phyloP scores from a whole-genome alignment of 2,888 invertebrate species.

The Drosophila setosimentum region DNA sequence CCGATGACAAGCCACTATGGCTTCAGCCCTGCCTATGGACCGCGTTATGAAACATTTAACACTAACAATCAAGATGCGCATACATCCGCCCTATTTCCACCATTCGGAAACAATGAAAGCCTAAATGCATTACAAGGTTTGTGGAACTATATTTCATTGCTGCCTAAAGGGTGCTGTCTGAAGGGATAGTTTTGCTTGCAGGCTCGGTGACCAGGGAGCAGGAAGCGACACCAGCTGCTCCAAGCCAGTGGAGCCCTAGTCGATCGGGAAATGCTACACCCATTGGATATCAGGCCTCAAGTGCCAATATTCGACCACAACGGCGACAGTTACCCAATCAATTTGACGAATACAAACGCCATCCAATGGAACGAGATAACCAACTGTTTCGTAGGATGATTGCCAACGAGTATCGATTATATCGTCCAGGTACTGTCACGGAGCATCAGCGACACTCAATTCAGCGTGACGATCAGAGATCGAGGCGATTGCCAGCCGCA shows the following conservation, averaged over 20 bases:
- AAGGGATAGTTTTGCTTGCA: background rate
- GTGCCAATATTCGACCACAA: constrained; percentile 15
- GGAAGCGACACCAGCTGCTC: background rate
- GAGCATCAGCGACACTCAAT: constrained; percentile 24
- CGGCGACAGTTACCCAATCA: background rate
- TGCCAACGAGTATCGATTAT: constrained; percentile 37
- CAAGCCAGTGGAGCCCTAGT: background rate
- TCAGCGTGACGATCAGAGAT: constrained; percentile 18
- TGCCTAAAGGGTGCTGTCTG: background rate
- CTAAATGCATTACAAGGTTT: constrained; percentile 14
- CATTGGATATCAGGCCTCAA: constrained; percentile 36
- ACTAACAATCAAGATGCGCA: constrained; percentile 23
- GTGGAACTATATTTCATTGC: background rate
- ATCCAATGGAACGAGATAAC: constrained; percentile 26
- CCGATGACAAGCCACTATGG: background rate
- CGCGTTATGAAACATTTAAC: constrained; percentile 17
- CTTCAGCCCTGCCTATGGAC: constrained; percentile 15
- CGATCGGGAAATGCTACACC: constrained; percentile 28
- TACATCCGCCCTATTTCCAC: constrained; percentile 51
- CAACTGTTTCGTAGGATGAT: constrained; percentile 31
- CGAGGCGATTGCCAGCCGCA: constrained; percentile 4
- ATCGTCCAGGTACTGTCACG: constrained; percentile 15
- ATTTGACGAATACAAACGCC: constrained; percentile 27
- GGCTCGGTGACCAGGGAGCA: constrained; percentile 9
- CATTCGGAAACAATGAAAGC: constrained; percentile 21